phyloP scores from a whole-genome alignment of 2,888 invertebrate genomes.

The Trissolcus japonicus region DNA sequence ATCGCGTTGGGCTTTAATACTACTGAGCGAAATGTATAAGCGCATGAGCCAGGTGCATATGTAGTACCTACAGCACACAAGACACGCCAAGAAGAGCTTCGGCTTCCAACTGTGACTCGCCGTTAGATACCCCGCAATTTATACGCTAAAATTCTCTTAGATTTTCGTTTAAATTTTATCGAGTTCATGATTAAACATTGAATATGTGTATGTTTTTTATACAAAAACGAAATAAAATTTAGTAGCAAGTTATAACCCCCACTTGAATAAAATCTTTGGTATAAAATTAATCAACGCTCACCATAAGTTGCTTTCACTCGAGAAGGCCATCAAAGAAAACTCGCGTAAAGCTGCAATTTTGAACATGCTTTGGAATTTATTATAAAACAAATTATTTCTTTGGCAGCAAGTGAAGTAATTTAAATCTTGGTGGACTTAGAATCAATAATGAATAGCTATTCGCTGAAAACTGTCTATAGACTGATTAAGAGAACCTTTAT shows the following conservation, averaged over 20 bases:
- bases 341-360: conserved; percentile 5
- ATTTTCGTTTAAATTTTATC: too few species aligned
- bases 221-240: too few species aligned
- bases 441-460: conserved; percentile 27
- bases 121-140: conserved; percentile 14
- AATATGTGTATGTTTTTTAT: too few species aligned
- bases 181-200: too few species aligned
- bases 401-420: conserved; percentile 64
- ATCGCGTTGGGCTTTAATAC: conserved; percentile 64
- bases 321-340: conserved; percentile 8
- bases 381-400: conserved; percentile 36
- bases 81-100: conserved; percentile 13
- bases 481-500: conserved; percentile 22
- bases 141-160: too few species aligned
- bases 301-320: neutral
- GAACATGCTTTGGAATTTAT: conserved; percentile 11
- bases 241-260: too few species aligned
- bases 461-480: conserved; percentile 16
- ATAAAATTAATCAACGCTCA: neutral
- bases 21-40: conserved; percentile 51
- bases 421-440: conserved; percentile 62
- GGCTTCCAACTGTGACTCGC: conserved; percentile 9
- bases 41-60: conserved; percentile 48
- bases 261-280: too few species aligned
- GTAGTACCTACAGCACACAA: conserved; percentile 38